Evolutionary conservation across 1,140 invertebrate species (phyloP).

Genomic region (Dryas iulia): DNA sequence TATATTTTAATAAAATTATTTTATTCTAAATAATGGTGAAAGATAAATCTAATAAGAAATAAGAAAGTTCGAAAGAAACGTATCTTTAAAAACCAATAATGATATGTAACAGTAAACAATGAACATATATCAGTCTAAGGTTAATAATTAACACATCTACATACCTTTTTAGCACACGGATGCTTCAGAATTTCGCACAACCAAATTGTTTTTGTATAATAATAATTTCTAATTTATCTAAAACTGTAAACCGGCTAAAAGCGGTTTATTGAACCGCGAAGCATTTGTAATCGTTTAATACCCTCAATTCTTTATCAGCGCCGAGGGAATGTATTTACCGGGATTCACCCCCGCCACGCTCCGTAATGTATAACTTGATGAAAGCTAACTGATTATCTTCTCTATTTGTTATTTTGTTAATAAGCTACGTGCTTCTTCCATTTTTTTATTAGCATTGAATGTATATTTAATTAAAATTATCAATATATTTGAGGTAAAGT

Average conservation of each 20-base stretch:
- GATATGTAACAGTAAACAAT: too few relatives aligned
- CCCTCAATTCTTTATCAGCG: constrained; percentile 80
- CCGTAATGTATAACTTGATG: constrained; percentile 61
- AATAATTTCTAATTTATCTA: constrained; percentile 53
- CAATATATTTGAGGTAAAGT: too few relatives aligned
- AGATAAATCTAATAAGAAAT: too few relatives aligned
- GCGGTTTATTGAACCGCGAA: constrained; percentile 76
- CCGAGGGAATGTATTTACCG: constrained; percentile 45
- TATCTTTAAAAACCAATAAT: too few relatives aligned
- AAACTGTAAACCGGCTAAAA: constrained; percentile 57
- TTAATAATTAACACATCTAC: too few relatives aligned
- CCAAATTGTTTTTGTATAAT: not conserved
- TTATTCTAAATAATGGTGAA: too few relatives aligned
- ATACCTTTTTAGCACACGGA: too few relatives aligned
- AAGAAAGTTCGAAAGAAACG: too few relatives aligned
- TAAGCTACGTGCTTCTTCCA: not conserved
- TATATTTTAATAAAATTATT: too few relatives aligned
- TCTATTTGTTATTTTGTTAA: constrained; percentile 29
- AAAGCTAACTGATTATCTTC: constrained; percentile 59
- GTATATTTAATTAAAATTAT: too few relatives aligned
- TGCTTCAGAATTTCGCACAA: not conserved
- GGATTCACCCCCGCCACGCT: constrained; percentile 46
- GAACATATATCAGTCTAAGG: too few relatives aligned
- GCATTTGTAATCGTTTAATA: constrained; percentile 81
- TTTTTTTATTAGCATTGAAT: too few relatives aligned